Conservation (phyloP, 1,140 invertebrate genomes). For the Yoshiicerus persimilis region DNA sequence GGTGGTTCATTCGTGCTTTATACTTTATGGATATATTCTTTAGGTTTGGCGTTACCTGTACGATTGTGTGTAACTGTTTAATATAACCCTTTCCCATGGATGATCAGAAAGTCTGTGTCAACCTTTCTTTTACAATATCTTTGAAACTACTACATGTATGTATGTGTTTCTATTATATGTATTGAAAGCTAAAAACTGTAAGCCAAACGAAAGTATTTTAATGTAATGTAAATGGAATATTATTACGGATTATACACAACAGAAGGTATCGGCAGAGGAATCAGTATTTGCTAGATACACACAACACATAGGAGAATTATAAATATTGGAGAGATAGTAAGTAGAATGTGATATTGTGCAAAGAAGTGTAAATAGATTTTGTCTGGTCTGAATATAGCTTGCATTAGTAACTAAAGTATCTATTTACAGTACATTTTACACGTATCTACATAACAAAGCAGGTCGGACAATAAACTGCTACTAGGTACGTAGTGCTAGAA, state of each 20-base stretch:
- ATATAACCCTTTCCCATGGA: conserved; percentile 12
- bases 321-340: neutral
- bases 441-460: neutral
- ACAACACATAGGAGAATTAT: neutral
- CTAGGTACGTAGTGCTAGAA: neutral
- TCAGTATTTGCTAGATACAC: neutral
- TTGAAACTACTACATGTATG: neutral
- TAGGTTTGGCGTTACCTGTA: too few species aligned
- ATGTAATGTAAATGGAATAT: neutral
- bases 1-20: neutral
- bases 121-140: neutral
- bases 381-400: too few species aligned
- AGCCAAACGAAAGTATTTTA: neutral
- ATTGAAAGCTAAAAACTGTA: neutral
- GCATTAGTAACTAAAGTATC: too few species aligned
- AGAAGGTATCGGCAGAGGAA: neutral
- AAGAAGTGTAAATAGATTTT: neutral
- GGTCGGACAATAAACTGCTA: too few species aligned
- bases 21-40: neutral
- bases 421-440: neutral
- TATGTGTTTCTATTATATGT: neutral
- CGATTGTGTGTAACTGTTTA: neutral
- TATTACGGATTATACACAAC: neutral
- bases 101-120: neutral
- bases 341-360: neutral